Base-by-base conservation (phyloP, 1,140 invertebrate genomes). In the Olivierus martensii region DNA sequence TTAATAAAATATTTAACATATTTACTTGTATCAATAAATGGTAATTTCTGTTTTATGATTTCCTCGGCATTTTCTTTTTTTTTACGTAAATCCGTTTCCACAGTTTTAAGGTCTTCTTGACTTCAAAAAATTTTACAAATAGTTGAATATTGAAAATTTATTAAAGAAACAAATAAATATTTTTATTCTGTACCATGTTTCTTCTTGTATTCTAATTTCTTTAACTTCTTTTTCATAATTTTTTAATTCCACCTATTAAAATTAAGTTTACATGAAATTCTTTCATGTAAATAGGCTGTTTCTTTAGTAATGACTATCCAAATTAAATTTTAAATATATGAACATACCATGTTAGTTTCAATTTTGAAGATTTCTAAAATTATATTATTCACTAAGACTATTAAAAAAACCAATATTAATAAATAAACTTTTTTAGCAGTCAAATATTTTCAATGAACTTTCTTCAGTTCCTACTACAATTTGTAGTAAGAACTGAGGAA, bases 161-260 rank as follows among this genome's bases (percentile, higher is more conserved):
- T 41, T 15, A 41, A 41, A 12, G 17, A 12, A 41, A 0, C 34
- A 46, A 56, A 54, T 21, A 14, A 37, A 15, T 3, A 14, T 41
- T 37, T 5, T 38, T 7, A n/a, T 37, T n/a, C 64, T 64, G 62
- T 65, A 69, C 69, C 64, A 65, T 44, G 55, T 52, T 45, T 67
- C 65, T 49, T 64, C 63, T 58, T 64, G 56, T 11, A 55, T 51
- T 58, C 64, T 62, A 45, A 53, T 63, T 18, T 63, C 64, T 56
- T 65, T 68, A 2, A 66, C 55, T 49, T 69, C 68, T 49, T 53
- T 58, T 41, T 70, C 67, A 46, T 65, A 52, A 38, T 63, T 61
- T 54, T 69, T 67, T 10, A 67, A 51, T 53, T 63, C 63, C 15
- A 69, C 63, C 67, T 70, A 41, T 17, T 59, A 56, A 51, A 45